Base-by-base conservation (phyloP, 2,888 invertebrate species). In the Hirtodrosophila duncani region DNA sequence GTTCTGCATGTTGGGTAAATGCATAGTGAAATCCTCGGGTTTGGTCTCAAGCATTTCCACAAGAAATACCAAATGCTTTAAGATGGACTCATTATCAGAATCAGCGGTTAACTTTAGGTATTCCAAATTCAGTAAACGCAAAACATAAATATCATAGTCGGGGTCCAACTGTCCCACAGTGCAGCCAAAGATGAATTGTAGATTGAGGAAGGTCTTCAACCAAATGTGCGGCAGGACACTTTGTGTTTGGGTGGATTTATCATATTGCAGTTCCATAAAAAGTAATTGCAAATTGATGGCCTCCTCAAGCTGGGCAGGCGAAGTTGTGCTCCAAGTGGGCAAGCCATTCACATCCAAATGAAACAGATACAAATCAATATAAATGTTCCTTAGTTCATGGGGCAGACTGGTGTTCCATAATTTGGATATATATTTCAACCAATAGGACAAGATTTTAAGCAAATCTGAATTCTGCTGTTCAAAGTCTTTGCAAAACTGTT, bases 221-320 rank as follows among this genome's bases (percentile, higher is more conserved):
- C 46, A 46, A 6, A 31, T 7, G n/a, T 17, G 1, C 10, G 38
- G 17, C 8, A 46, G 7, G 3, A 5, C 10, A 13, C 46, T 46
- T 10, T 66, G 55, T 1, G 34, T 27, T 41, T 61, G 16, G 1
- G 62, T 36, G 7, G 49, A 44, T 34, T 64, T 70, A 14, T 77
- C 77, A 9, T 70, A 63, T 37, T 74, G 67, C 10, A 83, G 46
- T 44, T 84, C 83, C 48, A 84, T 42, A 46, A 68, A 83, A 10
- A 82, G 72, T 41, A 81, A 42, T 17, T 64, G 57, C 57, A 82
- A 80, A 1, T 71, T 67, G 29, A 67, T 78, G 4, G 67, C 65
- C 1, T 64, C 64, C 20, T 63, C 67, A 14, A 80, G 80, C n/a
- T 74, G 24, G 5, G 8, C 2, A 3, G 10, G 8, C 10, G 30